These are phyloP conservation scores for Hystrix cristata DNA, from an alignment of 2,113 vertebrate species.

Conservation along the genomic window DNA sequence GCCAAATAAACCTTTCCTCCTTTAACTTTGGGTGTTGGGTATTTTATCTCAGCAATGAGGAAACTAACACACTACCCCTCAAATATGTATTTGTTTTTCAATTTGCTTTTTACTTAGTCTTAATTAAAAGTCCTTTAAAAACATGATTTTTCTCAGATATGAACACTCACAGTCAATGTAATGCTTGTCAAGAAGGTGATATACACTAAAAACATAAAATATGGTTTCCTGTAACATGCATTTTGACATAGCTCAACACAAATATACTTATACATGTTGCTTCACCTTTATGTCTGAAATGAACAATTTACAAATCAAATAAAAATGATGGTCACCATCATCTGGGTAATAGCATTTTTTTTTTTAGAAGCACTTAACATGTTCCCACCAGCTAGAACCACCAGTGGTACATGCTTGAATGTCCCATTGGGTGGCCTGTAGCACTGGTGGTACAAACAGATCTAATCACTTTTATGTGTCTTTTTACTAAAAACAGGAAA, in stretches of 20 bases:
- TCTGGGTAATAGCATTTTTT: constrained; percentile 1
- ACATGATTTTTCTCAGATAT: constrained; percentile 7
- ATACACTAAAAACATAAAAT: background rate
- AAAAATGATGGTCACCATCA: background rate
- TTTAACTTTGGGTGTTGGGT: too few species aligned
- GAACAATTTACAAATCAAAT: constrained; percentile 40
- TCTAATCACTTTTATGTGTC: background rate
- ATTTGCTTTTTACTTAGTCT: constrained; percentile 16
- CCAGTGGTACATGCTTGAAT: background rate
- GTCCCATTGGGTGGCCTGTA: background rate
- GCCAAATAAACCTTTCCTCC: too few species aligned
- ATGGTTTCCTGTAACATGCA: constrained; percentile 39
- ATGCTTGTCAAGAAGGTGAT: background rate
- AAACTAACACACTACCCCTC: background rate
- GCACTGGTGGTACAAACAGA: background rate
- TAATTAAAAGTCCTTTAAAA: constrained; percentile 46
- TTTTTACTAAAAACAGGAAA: background rate
- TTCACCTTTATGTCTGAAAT: constrained; percentile 49
- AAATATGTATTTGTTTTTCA: background rate
- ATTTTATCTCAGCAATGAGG: too few species aligned
- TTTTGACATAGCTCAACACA: constrained; percentile 22
- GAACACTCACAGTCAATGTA: constrained; percentile 13
- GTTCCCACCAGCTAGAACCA: background rate
- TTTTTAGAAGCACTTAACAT: constrained; percentile 20
- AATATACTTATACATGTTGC: constrained; percentile 22